Evolutionary conservation across 2,888 invertebrate genomes (phyloP).

Genomic region (Maniola hyperantus): DNA sequence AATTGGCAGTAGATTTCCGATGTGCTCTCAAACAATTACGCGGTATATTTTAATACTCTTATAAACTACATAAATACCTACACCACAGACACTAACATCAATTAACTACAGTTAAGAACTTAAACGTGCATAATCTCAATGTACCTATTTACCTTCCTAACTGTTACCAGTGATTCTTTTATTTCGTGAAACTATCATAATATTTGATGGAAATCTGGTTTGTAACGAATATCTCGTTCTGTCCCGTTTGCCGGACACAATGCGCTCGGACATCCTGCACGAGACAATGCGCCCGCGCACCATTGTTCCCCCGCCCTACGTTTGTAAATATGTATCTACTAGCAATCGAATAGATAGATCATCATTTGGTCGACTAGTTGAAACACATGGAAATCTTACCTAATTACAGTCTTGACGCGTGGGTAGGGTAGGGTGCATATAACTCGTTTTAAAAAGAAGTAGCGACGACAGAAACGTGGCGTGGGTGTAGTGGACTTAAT

Average conservation of each 20-base stretch:
- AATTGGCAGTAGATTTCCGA: no score
- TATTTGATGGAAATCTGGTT: slow-evolving; percentile 50
- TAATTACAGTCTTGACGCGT: background rate
- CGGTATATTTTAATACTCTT: no score
- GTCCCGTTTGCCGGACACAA: slow-evolving; percentile 78
- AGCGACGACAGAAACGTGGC: background rate
- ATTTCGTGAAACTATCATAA: slow-evolving; percentile 30
- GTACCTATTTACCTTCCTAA: background rate
- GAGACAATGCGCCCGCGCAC: slow-evolving; percentile 72
- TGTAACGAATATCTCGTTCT: slow-evolving; percentile 75
- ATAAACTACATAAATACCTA: no score
- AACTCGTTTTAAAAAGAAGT: background rate
- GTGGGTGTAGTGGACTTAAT: no score
- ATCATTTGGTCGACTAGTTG: slow-evolving; percentile 31
- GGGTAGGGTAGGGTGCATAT: no score
- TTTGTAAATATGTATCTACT: slow-evolving; percentile 68
- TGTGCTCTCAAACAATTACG: no score
- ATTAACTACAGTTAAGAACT: background rate
- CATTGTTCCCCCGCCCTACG: slow-evolving; percentile 71
- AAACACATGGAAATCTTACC: slow-evolving; percentile 25
- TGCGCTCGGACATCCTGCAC: slow-evolving; percentile 76
- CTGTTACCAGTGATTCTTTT: background rate
- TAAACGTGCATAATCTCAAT: background rate
- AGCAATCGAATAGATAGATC: slow-evolving; percentile 59
- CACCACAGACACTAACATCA: no score